These are phyloP conservation scores for Vireo griseus DNA, from an alignment of 2,797 vertebrate genomes.

Conservation along the genomic window DNA sequence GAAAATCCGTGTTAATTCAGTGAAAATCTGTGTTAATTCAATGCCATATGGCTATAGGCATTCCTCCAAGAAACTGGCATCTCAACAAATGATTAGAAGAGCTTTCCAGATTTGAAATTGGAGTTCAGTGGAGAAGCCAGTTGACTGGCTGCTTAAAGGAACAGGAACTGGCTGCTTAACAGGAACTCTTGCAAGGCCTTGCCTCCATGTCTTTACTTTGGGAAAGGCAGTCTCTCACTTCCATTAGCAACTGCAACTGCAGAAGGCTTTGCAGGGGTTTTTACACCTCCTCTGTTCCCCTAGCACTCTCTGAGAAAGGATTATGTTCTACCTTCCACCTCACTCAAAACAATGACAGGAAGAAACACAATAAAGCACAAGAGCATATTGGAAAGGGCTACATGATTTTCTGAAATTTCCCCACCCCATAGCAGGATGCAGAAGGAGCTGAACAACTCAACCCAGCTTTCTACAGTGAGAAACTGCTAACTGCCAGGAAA, in stretches of 20 bases:
- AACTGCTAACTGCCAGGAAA: neutral
- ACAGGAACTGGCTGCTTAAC: neutral
- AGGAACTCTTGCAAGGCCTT: neutral
- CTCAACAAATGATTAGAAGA: neutral
- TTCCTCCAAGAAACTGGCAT: slow-evolving; percentile 41
- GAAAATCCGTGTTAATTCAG: slow-evolving; percentile 45
- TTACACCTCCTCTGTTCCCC: neutral
- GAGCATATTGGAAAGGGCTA: fast-evolving
- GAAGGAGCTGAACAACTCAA: neutral
- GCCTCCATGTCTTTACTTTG: neutral
- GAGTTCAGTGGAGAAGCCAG: neutral
- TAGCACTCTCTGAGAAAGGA: neutral
- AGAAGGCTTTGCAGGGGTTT: neutral
- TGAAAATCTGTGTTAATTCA: slow-evolving; percentile 50
- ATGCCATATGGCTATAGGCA: slow-evolving; percentile 47
- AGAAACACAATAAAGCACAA: neutral
- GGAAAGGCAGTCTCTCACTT: neutral
- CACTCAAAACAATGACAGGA: neutral
- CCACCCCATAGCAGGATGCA: neutral
- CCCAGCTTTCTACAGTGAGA: neutral
- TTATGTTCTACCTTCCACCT: neutral
- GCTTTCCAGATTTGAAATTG: neutral
- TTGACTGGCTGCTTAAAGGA: neutral
- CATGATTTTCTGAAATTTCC: neutral
- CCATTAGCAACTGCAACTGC: neutral